Percentiles rank a stretch among this genome's conserved stretches.
Evolutionary conservation across 1,140 invertebrate genomes (phyloP).

Genomic region (Ladona fulva): DNA sequence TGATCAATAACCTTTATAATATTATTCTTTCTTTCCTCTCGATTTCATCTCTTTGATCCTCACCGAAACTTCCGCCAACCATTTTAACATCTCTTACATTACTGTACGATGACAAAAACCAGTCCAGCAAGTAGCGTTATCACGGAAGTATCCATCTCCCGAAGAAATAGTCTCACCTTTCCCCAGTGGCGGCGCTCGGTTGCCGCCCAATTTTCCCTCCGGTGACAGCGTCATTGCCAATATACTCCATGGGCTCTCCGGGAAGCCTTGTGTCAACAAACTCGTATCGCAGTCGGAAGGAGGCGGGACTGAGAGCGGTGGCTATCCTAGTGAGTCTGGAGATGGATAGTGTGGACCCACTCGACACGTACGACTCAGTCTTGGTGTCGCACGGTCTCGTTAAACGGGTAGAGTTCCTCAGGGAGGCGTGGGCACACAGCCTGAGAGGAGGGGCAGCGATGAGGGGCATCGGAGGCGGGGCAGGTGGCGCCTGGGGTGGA

Average conservation of each 20-base stretch:
- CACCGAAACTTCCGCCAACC: too few species aligned
- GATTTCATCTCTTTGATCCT: too few species aligned
- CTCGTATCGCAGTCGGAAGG: slow-evolving; percentile 62
- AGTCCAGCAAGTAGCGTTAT: too few species aligned
- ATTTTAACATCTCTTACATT: too few species aligned
- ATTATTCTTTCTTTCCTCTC: too few species aligned
- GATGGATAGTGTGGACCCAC: slow-evolving; percentile 36
- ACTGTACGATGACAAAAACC: too few species aligned
- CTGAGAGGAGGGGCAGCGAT: neutral
- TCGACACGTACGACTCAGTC: slow-evolving; percentile 70
- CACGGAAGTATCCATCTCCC: neutral
- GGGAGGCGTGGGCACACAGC: slow-evolving; percentile 69
- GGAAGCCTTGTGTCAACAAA: slow-evolving; percentile 72
- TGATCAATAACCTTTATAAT: too few species aligned
- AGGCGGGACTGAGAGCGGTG: slow-evolving; percentile 55
- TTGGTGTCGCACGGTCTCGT: slow-evolving; percentile 59
- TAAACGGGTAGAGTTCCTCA: slow-evolving; percentile 59
- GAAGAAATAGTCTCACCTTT: neutral
- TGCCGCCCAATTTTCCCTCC: slow-evolving; percentile 21
- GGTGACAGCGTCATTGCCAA: neutral
- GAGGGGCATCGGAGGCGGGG: neutral
- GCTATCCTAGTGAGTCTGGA: slow-evolving; percentile 41
- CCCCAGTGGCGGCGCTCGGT: neutral
- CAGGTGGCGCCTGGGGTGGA: neutral
- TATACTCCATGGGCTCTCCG: slow-evolving; percentile 50